A percentile compares a stretch with the other conserved stretches of the same genome.
These are phyloP conservation scores for Lottia gigantea DNA, from an alignment of 2,888 invertebrate genomes.

Conservation along the genomic window DNA sequence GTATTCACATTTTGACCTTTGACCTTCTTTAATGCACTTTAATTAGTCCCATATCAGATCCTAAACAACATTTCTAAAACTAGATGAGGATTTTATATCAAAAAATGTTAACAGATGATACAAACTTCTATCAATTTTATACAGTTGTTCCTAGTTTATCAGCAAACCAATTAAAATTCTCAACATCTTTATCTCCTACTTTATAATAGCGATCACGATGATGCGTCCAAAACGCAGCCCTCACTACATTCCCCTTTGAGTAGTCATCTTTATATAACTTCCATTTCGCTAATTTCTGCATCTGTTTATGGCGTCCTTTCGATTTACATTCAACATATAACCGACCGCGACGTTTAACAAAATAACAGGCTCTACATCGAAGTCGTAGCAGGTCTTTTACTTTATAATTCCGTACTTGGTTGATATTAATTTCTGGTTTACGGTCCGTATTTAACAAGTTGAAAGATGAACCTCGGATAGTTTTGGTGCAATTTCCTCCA, in stretches of 20 bases:
- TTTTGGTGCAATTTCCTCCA: no score
- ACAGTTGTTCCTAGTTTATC: conserved; percentile 46
- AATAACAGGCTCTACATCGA: conserved; percentile 61
- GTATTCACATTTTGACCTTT: no score
- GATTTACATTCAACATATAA: conserved; percentile 62
- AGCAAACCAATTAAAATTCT: conserved; percentile 47
- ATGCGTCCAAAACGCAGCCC: conserved; percentile 41
- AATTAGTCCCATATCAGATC: no score
- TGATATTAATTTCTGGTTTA: background rate
- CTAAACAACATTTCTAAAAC: no score
- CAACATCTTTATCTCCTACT: conserved; percentile 35
- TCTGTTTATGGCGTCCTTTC: conserved; percentile 64
- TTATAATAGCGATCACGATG: conserved; percentile 34
- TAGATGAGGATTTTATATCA: no score
- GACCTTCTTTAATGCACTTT: no score
- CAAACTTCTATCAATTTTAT: conserved; percentile 5
- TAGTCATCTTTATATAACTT: conserved; percentile 51
- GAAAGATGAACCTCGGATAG: no score
- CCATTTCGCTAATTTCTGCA: conserved; percentile 45
- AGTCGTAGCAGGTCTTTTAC: conserved; percentile 43
- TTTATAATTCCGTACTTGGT: conserved; percentile 49
- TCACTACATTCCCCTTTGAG: conserved; percentile 38
- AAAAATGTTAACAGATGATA: no score
- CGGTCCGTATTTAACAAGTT: no score
- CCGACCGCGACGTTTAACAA: conserved; percentile 55